Evolutionary conservation across 1,140 invertebrate species (phyloP).

Genomic region (Tetranychus cinnabarinus): DNA sequence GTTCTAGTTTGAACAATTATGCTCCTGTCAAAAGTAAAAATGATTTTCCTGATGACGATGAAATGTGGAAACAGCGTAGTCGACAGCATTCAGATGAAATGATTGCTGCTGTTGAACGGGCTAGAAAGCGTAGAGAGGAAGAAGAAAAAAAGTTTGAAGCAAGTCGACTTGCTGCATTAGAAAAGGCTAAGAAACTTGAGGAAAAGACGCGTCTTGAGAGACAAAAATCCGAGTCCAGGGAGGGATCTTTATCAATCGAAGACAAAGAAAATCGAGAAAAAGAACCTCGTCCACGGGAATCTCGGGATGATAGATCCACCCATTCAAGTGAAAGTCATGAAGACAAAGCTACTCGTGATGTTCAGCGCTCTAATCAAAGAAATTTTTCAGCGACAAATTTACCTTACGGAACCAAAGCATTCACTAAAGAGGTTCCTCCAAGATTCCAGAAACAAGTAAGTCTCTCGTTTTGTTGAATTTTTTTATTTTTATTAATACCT

Average conservation of each 20-base stretch:
- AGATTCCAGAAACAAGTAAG: neutral
- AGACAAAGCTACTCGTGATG: neutral
- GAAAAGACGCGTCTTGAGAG: conserved; percentile 28
- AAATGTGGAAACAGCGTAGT: conserved; percentile 41
- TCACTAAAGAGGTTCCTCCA: neutral
- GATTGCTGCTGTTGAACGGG: conserved; percentile 41
- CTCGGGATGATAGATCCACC: neutral
- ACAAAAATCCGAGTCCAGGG: neutral
- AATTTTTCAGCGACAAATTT: neutral
- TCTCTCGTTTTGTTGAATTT: neutral
- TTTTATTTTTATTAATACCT: neutral
- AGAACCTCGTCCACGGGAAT: neutral
- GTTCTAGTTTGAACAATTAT: conserved; percentile 7
- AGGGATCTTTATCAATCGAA: neutral
- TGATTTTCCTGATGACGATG: conserved; percentile 34
- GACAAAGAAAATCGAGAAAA: conserved; percentile 26
- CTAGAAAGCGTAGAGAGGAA: conserved; percentile 48
- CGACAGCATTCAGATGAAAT: conserved; percentile 38
- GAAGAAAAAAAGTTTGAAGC: conserved; percentile 48
- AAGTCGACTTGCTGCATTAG: conserved; percentile 27
- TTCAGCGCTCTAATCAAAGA: neutral
- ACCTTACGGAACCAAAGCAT: neutral
- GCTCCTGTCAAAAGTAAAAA: conserved; percentile 7
- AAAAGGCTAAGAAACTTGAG: conserved; percentile 35
- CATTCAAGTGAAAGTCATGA: neutral